Percentiles rank a stretch among this genome's conserved stretches.
Conservation (phyloP, 2,113 vertebrate genomes). For the Vanacampus margaritifer region DNA sequence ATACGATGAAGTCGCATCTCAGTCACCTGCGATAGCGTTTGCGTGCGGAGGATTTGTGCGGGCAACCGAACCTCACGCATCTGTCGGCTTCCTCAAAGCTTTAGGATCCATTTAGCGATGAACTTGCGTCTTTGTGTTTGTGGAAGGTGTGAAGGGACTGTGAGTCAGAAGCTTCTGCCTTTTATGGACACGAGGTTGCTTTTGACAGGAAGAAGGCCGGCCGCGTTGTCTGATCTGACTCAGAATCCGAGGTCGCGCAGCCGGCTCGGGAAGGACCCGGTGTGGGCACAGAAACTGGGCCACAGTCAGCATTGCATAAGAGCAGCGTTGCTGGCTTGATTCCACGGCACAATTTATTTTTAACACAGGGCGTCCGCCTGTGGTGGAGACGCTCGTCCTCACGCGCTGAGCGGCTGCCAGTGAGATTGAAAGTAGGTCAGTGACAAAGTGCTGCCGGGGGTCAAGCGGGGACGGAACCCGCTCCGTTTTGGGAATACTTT, state of each 20-base stretch:
- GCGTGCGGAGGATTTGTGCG: no score
- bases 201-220: slow-evolving; percentile 3
- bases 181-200: slow-evolving; percentile 16
- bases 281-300: slow-evolving; percentile 51
- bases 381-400: slow-evolving; percentile 52
- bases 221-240: slow-evolving; percentile 33
- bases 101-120: slow-evolving; percentile 1
- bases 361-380: slow-evolving; percentile 53
- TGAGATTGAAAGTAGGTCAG: slow-evolving; percentile 60
- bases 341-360: slow-evolving; percentile 60
- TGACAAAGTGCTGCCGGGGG: slow-evolving; percentile 30
- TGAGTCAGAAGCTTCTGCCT: slow-evolving; percentile 10
- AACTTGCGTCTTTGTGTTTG: background rate
- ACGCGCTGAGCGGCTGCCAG: slow-evolving; percentile 53
- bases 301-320: slow-evolving; percentile 59
- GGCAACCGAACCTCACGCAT: no score
- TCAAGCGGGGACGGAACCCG: slow-evolving; percentile 4
- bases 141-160: slow-evolving; percentile 1
- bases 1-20: no score
- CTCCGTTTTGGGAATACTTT: background rate
- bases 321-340: slow-evolving; percentile 60
- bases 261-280: slow-evolving; percentile 7
- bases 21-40: no score
- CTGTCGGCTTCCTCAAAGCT: slow-evolving; percentile 3
- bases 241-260: slow-evolving; percentile 20